phyloP scores from a whole-genome alignment of 2,888 invertebrate species.

The Mesorhabditis belari region DNA sequence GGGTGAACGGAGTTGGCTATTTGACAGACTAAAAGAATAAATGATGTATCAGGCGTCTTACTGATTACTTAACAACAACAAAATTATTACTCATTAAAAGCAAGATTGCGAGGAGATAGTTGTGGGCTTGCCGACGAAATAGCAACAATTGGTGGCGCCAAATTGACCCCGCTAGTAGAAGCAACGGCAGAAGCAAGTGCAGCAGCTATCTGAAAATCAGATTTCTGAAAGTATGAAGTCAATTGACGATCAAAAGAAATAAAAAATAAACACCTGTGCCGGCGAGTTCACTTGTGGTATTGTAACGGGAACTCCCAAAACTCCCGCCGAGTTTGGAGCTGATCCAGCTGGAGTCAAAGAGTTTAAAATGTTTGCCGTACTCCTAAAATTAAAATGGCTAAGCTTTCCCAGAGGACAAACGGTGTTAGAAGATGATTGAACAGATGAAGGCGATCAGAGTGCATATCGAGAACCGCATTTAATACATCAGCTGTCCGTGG shows the following conservation, averaged over 20 bases:
- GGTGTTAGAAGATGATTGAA: slow-evolving; percentile 24
- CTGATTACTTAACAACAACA: too few species aligned
- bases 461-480: slow-evolving; percentile 50
- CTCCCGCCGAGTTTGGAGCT: slow-evolving; percentile 33
- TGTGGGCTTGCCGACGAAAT: slow-evolving; percentile 15
- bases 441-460: slow-evolving; percentile 33
- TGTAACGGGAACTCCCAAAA: slow-evolving; percentile 16
- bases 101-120: slow-evolving; percentile 13
- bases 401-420: not conserved
- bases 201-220: not conserved
- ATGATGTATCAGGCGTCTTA: too few species aligned
- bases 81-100: too few species aligned
- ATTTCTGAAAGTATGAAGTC: not conserved
- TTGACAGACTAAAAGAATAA: not conserved
- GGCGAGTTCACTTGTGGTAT: not conserved
- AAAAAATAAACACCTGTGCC: not conserved
- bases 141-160: slow-evolving; percentile 11
- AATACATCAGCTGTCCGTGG: slow-evolving; percentile 51
- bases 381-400: not conserved
- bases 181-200: slow-evolving; percentile 10
- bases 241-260: not conserved
- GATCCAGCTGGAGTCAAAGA: slow-evolving; percentile 26
- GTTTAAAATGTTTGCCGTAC: slow-evolving; percentile 1
- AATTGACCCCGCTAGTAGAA: slow-evolving; percentile 16
- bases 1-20: not conserved